Percentiles rank a stretch among this genome's conserved stretches.
Conservation (phyloP, 2,113 vertebrate genomes). For the Cranoglanis bouderius region DNA sequence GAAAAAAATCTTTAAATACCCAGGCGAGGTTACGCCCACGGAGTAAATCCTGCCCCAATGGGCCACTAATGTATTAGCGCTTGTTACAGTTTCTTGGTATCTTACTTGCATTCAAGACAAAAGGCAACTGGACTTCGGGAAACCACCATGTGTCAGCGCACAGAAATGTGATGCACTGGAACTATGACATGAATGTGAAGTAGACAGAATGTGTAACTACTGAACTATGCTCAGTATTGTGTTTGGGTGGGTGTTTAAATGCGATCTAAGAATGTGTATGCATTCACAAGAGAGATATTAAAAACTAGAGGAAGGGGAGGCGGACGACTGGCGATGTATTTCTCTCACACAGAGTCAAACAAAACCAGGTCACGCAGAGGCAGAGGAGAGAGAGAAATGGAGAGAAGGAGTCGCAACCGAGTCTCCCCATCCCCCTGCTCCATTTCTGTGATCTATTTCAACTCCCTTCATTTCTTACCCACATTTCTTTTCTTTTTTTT, state of each 20-base stretch:
- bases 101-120: background rate
- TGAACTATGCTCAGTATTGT: background rate
- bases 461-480: slow-evolving; percentile 43
- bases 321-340: background rate
- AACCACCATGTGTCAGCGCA: background rate
- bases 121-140: background rate
- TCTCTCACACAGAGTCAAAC: slow-evolving; percentile 22
- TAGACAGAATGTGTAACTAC: background rate
- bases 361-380: slow-evolving; percentile 46
- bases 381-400: background rate
- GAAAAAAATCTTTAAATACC: too few species aligned
- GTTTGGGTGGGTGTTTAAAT: slow-evolving; percentile 7
- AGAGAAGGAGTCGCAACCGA: background rate
- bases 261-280: background rate
- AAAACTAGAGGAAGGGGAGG: background rate
- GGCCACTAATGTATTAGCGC: background rate
- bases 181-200: slow-evolving; percentile 1
- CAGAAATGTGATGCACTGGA: slow-evolving; percentile 5
- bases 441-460: slow-evolving; percentile 51
- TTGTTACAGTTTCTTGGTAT: background rate
- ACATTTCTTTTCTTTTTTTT: background rate
- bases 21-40: too few species aligned
- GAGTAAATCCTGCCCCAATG: background rate
- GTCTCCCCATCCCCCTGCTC: slow-evolving; percentile 44
- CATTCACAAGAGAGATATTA: background rate